phyloP scores from a whole-genome alignment of 2,888 invertebrate genomes.

The Campoletis raptor region DNA sequence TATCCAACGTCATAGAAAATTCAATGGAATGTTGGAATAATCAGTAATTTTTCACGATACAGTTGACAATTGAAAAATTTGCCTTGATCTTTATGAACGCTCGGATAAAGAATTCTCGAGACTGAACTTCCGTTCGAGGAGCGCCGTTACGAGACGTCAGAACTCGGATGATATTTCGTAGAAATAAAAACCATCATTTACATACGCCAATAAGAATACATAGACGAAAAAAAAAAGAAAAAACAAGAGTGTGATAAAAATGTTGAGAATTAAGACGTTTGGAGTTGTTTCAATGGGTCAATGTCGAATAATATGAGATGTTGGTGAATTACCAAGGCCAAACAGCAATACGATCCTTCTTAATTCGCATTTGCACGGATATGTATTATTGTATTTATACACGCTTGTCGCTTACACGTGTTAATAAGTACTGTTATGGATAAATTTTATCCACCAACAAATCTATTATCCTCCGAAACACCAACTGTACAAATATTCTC shows the following conservation, averaged over 20 bases:
- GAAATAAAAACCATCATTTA: constrained; percentile 28
- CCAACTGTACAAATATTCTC: constrained; percentile 45
- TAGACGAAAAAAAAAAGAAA: constrained; percentile 14
- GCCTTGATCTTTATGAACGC: constrained; percentile 39
- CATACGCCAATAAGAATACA: constrained; percentile 27
- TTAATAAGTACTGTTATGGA: constrained; percentile 17
- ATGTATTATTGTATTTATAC: neutral
- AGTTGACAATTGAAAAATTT: constrained; percentile 21
- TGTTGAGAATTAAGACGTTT: constrained; percentile 15
- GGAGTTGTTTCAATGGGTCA: constrained; percentile 50
- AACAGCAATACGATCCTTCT: constrained; percentile 30
- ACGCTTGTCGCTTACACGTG: neutral
- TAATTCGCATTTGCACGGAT: constrained; percentile 18
- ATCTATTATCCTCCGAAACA: constrained; percentile 34
- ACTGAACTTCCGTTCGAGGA: constrained; percentile 16
- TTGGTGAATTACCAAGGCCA: constrained; percentile 49
- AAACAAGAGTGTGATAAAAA: constrained; percentile 20
- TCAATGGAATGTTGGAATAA: neutral
- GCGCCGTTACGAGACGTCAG: neutral
- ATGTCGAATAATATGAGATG: constrained; percentile 56
- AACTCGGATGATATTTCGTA: constrained; percentile 17
- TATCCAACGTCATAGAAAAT: neutral
- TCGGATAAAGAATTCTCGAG: constrained; percentile 19
- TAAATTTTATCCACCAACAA: constrained; percentile 31
- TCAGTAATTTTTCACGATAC: constrained; percentile 10